phyloP scores from a whole-genome alignment of 64 coral and sea anemone species.

The Montipora capricornis region DNA sequence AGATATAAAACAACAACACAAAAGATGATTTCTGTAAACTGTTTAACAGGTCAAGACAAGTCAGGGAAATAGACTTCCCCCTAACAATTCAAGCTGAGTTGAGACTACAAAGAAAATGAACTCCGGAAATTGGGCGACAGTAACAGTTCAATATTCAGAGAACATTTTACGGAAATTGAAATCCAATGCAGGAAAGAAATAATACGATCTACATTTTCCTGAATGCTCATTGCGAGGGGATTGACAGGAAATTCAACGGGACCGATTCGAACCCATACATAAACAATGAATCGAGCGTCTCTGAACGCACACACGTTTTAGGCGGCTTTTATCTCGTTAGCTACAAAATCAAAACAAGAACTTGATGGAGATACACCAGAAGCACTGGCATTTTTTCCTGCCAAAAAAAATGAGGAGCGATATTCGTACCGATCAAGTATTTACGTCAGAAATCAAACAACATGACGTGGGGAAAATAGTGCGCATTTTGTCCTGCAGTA shows the following conservation, averaged over 20 bases:
- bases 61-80: background rate
- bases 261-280: background rate
- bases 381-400: background rate
- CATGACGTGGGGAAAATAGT: constrained; percentile 21
- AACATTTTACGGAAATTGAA: background rate
- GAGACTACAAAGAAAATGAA: background rate
- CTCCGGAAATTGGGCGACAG: background rate
- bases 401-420: background rate
- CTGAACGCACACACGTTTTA: background rate
- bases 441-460: background rate
- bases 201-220: background rate
- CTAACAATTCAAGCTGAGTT: background rate
- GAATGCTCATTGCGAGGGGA: background rate
- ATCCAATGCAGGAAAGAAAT: background rate
- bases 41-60: background rate
- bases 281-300: background rate
- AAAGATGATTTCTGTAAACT: background rate
- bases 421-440: background rate
- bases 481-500: background rate
- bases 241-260: constrained; percentile 13
- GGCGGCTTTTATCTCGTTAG: background rate
- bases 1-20: background rate
- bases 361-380: background rate
- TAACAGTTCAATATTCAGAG: background rate
- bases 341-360: background rate